Conservation (phyloP, 2,113 vertebrate genomes). For the Hippoglossus stenolepis region DNA sequence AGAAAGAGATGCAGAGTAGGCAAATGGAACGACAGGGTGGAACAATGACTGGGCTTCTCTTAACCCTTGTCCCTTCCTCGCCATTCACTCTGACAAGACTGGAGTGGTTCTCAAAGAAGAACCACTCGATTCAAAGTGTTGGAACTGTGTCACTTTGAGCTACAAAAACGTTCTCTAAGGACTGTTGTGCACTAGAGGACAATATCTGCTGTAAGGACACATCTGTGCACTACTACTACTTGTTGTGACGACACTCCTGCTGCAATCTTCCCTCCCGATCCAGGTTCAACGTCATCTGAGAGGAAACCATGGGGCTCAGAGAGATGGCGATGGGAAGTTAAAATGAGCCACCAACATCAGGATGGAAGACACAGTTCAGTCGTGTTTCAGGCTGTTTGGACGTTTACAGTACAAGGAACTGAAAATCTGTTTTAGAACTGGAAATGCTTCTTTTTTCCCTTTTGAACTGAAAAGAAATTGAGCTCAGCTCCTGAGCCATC, state of each 20-base stretch:
- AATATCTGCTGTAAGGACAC: constrained; percentile 16
- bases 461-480: constrained; percentile 15
- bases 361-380: neutral
- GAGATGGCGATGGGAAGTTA: neutral
- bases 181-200: constrained; percentile 39
- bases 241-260: constrained; percentile 4
- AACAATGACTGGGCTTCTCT: constrained; percentile 5
- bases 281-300: neutral
- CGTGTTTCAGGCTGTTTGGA: constrained; percentile 8
- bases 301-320: neutral
- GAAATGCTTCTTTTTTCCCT: neutral
- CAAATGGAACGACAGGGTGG: constrained; percentile 9
- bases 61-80: neutral
- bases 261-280: constrained; percentile 13
- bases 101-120: neutral
- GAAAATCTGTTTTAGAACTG: constrained; percentile 1
- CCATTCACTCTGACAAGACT: constrained; percentile 11
- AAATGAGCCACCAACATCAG: constrained; percentile 5
- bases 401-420: constrained; percentile 9
- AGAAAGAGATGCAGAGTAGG: neutral
- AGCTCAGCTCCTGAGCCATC: constrained; percentile 4
- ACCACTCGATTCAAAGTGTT: constrained; percentile 5
- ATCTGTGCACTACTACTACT: constrained; percentile 25
- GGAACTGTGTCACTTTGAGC: constrained; percentile 8
- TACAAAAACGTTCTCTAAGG: constrained; percentile 52